These are phyloP conservation scores for Crenuchus spilurus DNA, from an alignment of 2,797 vertebrate species.

Conservation along the genomic window DNA sequence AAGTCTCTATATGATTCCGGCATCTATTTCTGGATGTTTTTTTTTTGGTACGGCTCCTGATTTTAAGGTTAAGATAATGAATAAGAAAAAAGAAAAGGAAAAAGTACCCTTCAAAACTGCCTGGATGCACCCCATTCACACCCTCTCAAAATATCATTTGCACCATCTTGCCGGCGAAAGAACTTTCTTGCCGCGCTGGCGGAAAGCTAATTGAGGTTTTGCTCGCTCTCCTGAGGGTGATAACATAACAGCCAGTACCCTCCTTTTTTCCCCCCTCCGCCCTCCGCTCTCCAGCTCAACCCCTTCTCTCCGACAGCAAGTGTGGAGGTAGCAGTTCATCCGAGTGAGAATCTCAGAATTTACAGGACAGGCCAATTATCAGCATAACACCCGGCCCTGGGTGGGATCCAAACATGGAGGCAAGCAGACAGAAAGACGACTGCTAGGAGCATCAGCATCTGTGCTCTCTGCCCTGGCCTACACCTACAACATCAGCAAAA, in stretches of 20 bases:
- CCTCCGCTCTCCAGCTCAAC: constrained; percentile 32
- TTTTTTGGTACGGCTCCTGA: constrained; percentile 18
- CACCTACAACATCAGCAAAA: constrained; percentile 59
- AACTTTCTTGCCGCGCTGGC: constrained; percentile 64
- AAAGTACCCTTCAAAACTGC: constrained; percentile 51
- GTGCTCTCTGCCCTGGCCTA: constrained; percentile 58
- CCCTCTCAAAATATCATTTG: constrained; percentile 67
- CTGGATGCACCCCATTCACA: constrained; percentile 61
- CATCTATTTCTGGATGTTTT: not conserved
- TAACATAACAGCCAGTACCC: constrained; percentile 60
- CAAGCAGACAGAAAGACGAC: constrained; percentile 54
- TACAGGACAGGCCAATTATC: constrained; percentile 75
- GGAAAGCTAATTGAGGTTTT: constrained; percentile 65
- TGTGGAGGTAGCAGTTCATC: constrained; percentile 69
- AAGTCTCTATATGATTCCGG: not conserved
- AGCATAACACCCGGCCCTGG: constrained; percentile 72
- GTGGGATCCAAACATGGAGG: constrained; percentile 67
- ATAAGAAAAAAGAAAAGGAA: constrained; percentile 25
- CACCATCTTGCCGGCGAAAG: constrained; percentile 64
- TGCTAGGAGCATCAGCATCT: constrained; percentile 53
- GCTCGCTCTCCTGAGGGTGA: constrained; percentile 63
- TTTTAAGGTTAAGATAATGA: constrained; percentile 60
- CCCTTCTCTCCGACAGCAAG: constrained; percentile 58
- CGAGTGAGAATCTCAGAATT: constrained; percentile 73
- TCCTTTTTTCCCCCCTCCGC: constrained; percentile 24